Percentiles rank a stretch among this genome's conserved stretches.
Conservation (phyloP, 1,140 invertebrate genomes). For the Bradysia coprophila region DNA sequence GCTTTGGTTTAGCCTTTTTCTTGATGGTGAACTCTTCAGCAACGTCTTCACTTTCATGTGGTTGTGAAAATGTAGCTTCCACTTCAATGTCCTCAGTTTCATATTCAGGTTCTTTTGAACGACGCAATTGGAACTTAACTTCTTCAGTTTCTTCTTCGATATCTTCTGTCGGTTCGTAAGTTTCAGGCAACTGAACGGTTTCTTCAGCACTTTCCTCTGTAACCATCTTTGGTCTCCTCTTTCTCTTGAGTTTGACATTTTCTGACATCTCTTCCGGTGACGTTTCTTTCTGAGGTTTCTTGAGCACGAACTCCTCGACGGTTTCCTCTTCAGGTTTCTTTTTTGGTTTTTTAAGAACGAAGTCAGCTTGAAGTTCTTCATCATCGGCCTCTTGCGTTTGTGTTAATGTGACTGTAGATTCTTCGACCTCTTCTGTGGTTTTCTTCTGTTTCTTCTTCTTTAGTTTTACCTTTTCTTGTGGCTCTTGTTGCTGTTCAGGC, state of each 20-base stretch:
- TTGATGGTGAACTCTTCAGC: conserved; percentile 34
- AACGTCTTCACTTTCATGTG: conserved; percentile 12
- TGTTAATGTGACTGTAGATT: conserved; percentile 6
- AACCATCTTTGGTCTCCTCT: conserved; percentile 5
- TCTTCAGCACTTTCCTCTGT: conserved; percentile 8
- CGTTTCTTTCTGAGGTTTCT: conserved; percentile 15
- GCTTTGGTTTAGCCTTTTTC: conserved; percentile 22
- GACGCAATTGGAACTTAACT: conserved; percentile 22
- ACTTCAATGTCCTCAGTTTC: conserved; percentile 7
- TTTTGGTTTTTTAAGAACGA: conserved; percentile 6
- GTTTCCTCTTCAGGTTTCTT: conserved; percentile 8
- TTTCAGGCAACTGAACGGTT: conserved; percentile 12
- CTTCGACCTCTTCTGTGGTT: conserved; percentile 8
- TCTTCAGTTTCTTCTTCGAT: conserved; percentile 14
- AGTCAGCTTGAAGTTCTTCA: conserved; percentile 5
- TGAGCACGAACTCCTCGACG: conserved; percentile 10
- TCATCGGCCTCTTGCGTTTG: conserved; percentile 6
- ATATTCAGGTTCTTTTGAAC: conserved; percentile 15
- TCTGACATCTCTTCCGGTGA: conserved; percentile 9
- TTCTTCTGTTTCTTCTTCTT: too few relatives aligned
- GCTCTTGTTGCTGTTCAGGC: conserved; percentile 4
- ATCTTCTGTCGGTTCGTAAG: conserved; percentile 13
- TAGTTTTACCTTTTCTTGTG: conserved; percentile 14
- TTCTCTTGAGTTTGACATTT: conserved; percentile 9
- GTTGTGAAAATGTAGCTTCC: conserved; percentile 9